Base-by-base conservation (phyloP, 2,888 invertebrate genomes). In the Notodonta dromedarius region DNA sequence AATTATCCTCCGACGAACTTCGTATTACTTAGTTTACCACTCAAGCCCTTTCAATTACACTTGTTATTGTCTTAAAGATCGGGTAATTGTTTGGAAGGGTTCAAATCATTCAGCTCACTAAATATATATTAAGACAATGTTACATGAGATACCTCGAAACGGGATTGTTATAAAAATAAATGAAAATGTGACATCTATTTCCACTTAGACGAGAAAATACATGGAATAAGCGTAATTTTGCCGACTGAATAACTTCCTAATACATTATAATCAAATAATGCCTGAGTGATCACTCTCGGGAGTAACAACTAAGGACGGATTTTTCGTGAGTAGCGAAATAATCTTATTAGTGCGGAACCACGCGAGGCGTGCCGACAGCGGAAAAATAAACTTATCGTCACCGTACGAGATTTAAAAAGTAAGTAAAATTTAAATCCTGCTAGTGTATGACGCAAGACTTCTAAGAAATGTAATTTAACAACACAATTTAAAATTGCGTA, bases 331-430 rank as follows among this genome's bases (percentile, higher is more conserved):
- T 42, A 35, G 32, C 57, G 57, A 56, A 42, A 61, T 56, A 63
- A 68, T 66, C 61, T 56, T 51, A 64, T 66, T 59, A 66, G 55
- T 56, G 56, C 12, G 54, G 51, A 60, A 66, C 62, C 57, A 35
- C 35, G 7, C 35, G 8, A 13, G 2, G 24, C 24, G 2, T 24
- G 2, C 24, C 24, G 24, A 24, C 24, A 35, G 53, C 3, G 16
- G 50, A 8, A 51, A 51, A 24, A 51, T 5, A 5, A 13, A 12
- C 35, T 32, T 13, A 53, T 53, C 35, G 7, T n/a, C 53, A 14
- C n/a, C 8, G 35, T 12, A 35, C 11, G 13, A 16, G 5, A 51
- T 51, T 51, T 7, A 9, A 51, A 24, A 51, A 16, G 24, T 16
- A 51, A 32, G 24, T 51, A 32, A 53, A 12, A 53, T 35, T 24